These are phyloP conservation scores for Chymomyza caudatula DNA, from an alignment of 2,888 invertebrate genomes.

Conservation along the genomic window DNA sequence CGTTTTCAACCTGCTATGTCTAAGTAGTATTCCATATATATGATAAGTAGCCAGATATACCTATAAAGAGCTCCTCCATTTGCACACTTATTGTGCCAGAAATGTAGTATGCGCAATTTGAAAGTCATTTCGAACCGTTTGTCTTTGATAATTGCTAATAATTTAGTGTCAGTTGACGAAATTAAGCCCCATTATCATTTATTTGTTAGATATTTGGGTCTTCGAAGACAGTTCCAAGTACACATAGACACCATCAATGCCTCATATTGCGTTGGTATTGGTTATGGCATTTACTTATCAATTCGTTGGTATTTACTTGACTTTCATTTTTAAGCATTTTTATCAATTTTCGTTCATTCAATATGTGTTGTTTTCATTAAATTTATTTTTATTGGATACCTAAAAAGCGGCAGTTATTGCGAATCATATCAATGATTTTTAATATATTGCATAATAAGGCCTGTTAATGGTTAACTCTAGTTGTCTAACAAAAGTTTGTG, in stretches of 20 bases:
- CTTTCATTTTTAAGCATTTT: constrained; percentile 4
- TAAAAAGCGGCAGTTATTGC: constrained; percentile 28
- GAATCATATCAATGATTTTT: neutral
- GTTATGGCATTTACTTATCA: constrained; percentile 44
- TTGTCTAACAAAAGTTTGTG: too few species aligned
- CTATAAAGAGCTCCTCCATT: neutral
- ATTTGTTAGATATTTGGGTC: constrained; percentile 35
- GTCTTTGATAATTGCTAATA: constrained; percentile 71
- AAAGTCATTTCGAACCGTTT: constrained; percentile 62
- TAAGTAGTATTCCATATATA: neutral
- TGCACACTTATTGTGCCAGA: neutral
- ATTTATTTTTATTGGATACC: constrained; percentile 12
- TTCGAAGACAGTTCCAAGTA: neutral
- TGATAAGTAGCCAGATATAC: neutral
- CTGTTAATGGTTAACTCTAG: too few species aligned
- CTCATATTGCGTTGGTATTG: constrained; percentile 17
- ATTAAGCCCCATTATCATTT: constrained; percentile 57
- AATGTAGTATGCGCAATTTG: constrained; percentile 56
- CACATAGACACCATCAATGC: constrained; percentile 46
- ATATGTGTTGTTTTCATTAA: constrained; percentile 17
- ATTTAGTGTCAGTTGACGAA: constrained; percentile 68
- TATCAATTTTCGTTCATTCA: constrained; percentile 37
- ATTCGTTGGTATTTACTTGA: constrained; percentile 17
- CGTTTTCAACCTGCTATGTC: neutral
- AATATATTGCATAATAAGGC: too few species aligned